A percentile compares a stretch with the other conserved stretches of the same genome.
These are phyloP conservation scores for Yponomeuta malinellus DNA, from an alignment of 2,888 invertebrate genomes.

Conservation along the genomic window DNA sequence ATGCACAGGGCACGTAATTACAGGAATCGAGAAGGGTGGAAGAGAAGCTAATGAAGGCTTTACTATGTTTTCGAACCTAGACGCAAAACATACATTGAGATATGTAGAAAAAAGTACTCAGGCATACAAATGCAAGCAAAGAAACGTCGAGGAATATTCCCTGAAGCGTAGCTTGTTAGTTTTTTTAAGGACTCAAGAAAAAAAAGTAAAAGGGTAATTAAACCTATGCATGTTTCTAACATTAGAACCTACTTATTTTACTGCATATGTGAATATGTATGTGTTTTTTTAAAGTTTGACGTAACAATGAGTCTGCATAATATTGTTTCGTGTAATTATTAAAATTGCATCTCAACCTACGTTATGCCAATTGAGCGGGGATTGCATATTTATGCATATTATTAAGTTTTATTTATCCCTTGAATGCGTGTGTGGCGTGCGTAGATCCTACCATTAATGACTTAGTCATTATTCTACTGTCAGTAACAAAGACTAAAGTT, in stretches of 20 bases:
- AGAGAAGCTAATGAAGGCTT: neutral
- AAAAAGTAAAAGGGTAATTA: constrained; percentile 1
- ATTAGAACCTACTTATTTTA: neutral
- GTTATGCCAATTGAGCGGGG: neutral
- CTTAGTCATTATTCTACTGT: neutral
- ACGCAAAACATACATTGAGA: neutral
- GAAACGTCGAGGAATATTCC: neutral
- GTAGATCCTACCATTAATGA: neutral
- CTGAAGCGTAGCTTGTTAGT: neutral
- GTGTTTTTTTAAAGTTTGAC: neutral
- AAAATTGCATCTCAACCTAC: neutral
- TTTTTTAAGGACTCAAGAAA: neutral
- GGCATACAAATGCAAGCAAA: neutral
- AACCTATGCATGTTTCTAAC: neutral
- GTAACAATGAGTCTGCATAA: neutral
- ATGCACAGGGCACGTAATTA: neutral
- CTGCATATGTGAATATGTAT: neutral
- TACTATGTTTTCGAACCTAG: neutral
- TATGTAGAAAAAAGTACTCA: neutral
- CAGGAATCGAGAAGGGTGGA: neutral
- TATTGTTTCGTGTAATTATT: neutral
- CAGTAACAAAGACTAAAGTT: too few species aligned
- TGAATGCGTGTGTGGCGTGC: neutral
- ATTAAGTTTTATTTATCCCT: neutral
- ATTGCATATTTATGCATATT: neutral